Conservation (phyloP, 1,140 invertebrate genomes). For the Coenobita brevimanus region DNA sequence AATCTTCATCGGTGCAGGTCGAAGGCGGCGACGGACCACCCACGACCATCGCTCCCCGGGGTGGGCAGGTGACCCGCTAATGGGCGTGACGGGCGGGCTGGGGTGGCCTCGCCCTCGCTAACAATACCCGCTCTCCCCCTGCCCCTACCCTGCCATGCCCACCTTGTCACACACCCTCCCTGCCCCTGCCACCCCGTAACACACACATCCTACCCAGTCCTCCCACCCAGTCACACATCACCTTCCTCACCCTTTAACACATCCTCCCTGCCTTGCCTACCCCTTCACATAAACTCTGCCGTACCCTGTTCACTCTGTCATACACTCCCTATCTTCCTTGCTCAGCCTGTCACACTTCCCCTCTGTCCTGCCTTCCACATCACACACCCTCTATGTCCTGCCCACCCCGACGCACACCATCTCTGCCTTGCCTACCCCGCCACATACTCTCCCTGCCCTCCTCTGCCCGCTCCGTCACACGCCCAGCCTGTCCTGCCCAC, state of each 20-base stretch:
- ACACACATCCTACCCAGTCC: background rate
- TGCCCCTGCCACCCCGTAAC: background rate
- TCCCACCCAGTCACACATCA: background rate
- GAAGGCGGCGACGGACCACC: conserved; percentile 35
- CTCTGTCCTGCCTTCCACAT: background rate
- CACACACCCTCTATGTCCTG: background rate
- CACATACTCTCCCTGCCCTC: background rate
- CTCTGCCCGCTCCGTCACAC: background rate
- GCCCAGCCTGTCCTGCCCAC: no score
- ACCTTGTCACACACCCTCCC: background rate
- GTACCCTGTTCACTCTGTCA: background rate
- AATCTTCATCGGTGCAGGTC: conserved; percentile 54
- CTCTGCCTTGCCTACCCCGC: background rate
- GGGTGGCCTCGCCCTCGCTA: conserved; percentile 39
- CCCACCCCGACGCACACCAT: background rate
- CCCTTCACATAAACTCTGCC: background rate
- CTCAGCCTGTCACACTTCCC: background rate
- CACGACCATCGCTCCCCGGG: conserved; percentile 36
- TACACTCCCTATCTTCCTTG: background rate
- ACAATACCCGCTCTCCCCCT: conserved; percentile 49
- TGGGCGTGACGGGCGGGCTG: conserved; percentile 58
- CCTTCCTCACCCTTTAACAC: background rate
- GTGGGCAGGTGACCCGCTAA: conserved; percentile 48
- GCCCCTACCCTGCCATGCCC: background rate
- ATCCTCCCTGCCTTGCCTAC: background rate